Evolutionary conservation across 2,888 invertebrate genomes (phyloP).

Genomic region (Yponomeuta evonymella): DNA sequence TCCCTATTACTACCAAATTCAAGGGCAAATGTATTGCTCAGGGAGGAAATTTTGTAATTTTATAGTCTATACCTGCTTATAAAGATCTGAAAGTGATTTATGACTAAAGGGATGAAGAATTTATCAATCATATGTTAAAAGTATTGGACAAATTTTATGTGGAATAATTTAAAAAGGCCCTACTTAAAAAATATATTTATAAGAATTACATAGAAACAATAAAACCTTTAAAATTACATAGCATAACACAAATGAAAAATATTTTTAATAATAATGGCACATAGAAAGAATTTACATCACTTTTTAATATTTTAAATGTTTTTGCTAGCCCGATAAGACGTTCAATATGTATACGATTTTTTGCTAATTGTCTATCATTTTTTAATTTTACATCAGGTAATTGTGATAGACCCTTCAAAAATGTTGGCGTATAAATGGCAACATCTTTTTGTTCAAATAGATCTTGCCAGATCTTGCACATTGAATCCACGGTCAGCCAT

Average conservation of each 20-base stretch:
- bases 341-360: slow-evolving; percentile 15
- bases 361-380: slow-evolving; percentile 28
- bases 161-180: neutral
- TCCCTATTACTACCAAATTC: slow-evolving; percentile 18
- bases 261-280: slow-evolving; percentile 17
- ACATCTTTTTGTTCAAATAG: slow-evolving; percentile 16
- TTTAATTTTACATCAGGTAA: slow-evolving; percentile 12
- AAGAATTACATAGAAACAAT: neutral
- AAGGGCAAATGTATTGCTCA: slow-evolving; percentile 14
- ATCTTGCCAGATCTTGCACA: slow-evolving; percentile 19
- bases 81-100: slow-evolving; percentile 14
- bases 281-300: slow-evolving; percentile 12
- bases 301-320: slow-evolving; percentile 16
- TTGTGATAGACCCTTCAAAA: slow-evolving; percentile 18
- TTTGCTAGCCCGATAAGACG: slow-evolving; percentile 16
- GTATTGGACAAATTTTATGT: too few relatives aligned
- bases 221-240: slow-evolving; percentile 16
- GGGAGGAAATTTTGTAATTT: slow-evolving; percentile 16
- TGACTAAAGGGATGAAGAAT: slow-evolving; percentile 8
- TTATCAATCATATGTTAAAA: slow-evolving; percentile 14
- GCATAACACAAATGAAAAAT: slow-evolving; percentile 14
- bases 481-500: slow-evolving; percentile 20
- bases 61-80: slow-evolving; percentile 13
- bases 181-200: neutral
- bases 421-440: slow-evolving; percentile 15